phyloP scores from a whole-genome alignment of 2,113 vertebrate genomes.

The Apistogramma diplotaenia region DNA sequence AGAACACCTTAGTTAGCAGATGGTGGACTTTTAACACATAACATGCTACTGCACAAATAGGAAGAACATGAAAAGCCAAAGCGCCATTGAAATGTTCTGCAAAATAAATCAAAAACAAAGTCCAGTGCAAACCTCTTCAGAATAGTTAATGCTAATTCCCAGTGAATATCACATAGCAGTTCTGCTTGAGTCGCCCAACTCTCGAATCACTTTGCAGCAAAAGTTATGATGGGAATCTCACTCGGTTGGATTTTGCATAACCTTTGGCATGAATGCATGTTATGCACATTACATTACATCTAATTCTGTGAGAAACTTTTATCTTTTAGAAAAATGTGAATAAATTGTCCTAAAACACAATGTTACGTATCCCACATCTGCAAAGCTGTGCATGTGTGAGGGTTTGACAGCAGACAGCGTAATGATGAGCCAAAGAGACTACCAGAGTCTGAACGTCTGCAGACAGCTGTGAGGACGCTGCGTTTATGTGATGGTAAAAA shows the following conservation, averaged over 20 bases:
- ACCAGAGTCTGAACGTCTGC: neutral
- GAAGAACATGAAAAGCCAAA: no score
- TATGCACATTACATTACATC: no score
- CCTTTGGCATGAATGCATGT: neutral
- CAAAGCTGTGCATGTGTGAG: neutral
- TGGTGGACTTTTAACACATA: neutral
- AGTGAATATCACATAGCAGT: neutral
- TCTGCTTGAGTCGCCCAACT: neutral
- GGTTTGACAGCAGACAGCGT: conserved; percentile 3
- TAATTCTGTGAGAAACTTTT: no score
- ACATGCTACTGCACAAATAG: no score
- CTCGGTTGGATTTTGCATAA: no score
- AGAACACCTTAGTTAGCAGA: neutral
- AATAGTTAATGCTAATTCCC: neutral
- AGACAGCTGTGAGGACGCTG: neutral
- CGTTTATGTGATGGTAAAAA: neutral
- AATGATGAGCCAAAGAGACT: conserved; percentile 7
- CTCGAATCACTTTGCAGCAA: neutral
- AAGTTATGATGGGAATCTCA: no score
- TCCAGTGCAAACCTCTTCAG: no score
- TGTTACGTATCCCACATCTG: neutral
- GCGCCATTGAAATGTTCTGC: no score
- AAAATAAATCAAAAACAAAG: neutral
- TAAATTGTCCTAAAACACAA: no score
- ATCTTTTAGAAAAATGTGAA: no score